phyloP scores from a whole-genome alignment of 2,888 invertebrate genomes.

The Stomorhina lunata region DNA sequence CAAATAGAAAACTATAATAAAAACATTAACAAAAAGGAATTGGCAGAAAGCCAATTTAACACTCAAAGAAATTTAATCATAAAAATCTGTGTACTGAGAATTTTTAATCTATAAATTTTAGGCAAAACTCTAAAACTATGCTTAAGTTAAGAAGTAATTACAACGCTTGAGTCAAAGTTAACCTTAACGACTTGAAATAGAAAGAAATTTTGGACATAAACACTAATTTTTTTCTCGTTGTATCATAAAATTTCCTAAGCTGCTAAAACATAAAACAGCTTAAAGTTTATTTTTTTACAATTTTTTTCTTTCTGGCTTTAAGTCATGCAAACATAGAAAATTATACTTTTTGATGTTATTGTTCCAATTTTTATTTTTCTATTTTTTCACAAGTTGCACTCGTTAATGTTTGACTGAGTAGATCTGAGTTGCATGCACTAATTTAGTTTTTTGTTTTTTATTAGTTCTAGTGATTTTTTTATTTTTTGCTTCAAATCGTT shows the following conservation, averaged over 20 bases:
- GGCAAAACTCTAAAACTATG: not conserved
- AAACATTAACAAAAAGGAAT: constrained; percentile 29
- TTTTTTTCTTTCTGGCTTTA: constrained; percentile 40
- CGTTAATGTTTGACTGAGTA: constrained; percentile 42
- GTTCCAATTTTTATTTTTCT: constrained; percentile 17
- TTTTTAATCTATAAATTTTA: not conserved
- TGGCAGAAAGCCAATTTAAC: constrained; percentile 51
- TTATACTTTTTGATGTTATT: constrained; percentile 48
- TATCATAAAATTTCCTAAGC: not conserved
- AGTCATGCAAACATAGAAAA: constrained; percentile 21
- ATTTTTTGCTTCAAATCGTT: constrained; percentile 56
- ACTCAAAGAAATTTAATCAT: constrained; percentile 30
- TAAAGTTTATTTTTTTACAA: not conserved
- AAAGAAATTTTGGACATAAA: not conserved
- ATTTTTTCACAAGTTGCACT: constrained; percentile 5
- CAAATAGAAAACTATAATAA: constrained; percentile 24
- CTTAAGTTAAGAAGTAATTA: not conserved
- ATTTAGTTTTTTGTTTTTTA: constrained; percentile 36
- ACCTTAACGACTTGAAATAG: too few relatives aligned
- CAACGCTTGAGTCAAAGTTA: not conserved
- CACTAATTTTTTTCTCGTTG: constrained; percentile 29
- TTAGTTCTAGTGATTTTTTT: constrained; percentile 13
- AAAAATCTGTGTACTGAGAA: not conserved
- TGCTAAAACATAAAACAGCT: constrained; percentile 29
- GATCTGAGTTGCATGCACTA: constrained; percentile 53